Evolutionary conservation across 2,797 vertebrate genomes (phyloP).

Genomic region (Cossypha polioptera): DNA sequence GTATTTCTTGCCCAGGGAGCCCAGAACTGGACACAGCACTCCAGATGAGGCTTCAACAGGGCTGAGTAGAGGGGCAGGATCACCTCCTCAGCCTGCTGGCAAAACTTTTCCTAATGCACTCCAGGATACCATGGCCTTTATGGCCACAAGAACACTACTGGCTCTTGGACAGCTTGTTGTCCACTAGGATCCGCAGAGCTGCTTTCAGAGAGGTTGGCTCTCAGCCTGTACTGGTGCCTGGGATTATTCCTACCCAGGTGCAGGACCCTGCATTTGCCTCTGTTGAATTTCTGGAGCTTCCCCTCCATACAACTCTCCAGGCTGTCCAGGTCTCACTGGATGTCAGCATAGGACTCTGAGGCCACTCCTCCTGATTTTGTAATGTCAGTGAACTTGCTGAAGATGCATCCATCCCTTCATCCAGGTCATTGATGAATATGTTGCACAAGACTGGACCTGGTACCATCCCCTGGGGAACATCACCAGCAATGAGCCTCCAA

Average conservation of each 20-base stretch:
- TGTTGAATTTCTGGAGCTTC: neutral
- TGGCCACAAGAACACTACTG: neutral
- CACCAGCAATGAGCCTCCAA: neutral
- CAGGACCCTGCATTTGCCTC: neutral
- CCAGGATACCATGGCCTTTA: fast-evolving
- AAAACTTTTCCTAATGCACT: neutral
- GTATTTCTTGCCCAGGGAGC: neutral
- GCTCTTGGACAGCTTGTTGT: neutral
- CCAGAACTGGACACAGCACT: neutral
- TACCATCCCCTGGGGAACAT: neutral
- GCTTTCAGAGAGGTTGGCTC: neutral
- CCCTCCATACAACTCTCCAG: neutral
- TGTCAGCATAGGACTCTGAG: neutral
- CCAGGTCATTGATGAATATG: neutral
- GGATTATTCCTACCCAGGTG: neutral
- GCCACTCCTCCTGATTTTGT: neutral
- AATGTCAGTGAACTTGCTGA: neutral
- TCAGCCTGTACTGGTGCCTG: neutral
- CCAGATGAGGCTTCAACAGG: neutral
- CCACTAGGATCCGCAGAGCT: fast-evolving
- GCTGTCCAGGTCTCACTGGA: neutral
- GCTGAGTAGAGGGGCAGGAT: neutral
- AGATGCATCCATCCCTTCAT: neutral
- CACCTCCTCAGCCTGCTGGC: neutral
- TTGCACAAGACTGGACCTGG: neutral